Base-by-base conservation (phyloP, 2,888 invertebrate genomes). In the Sinotaia quadrata region DNA sequence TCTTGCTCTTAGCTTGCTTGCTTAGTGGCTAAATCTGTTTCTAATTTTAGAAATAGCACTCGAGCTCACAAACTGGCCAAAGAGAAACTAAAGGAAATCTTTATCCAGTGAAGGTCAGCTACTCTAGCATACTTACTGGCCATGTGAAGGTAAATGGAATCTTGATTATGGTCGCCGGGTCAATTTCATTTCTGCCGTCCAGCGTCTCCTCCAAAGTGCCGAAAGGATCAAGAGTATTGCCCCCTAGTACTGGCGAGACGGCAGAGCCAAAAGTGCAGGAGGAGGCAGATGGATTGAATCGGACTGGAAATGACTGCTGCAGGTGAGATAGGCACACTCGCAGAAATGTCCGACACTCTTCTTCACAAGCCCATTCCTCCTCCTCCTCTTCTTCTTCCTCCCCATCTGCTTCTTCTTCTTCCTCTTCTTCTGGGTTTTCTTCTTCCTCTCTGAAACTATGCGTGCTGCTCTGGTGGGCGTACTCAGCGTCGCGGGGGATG, bases 211-310 rank as follows among this genome's bases (percentile, higher is more conserved):
- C 44, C 65, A 54, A 65, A 31, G 65, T 65, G 33, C 65, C 65
- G 33, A 65, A 65, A 2, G 65, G 65, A 27, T 65, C 65, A 61
- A 81, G 75, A n/a, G 68, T 75, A 74, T 82, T 86, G 24, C 77
- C 74, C 2, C 83, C 82, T 82, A 96, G 90, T 79, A 95, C 93
- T 69, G 95, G 94, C 78, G 96, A 96, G 77, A 94, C 92, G 82
- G 94, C 93, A 90, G 95, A 94, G 84, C 97, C 97, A 89, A 95
- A 97, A 67, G 96, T 96, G 90, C 97, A 97, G 79, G 94, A 93
- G 2, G 76, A 76, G 21, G 54, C 57, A 27, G 24, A 2, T 7
- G 3, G 31, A 0, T 12, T 37, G 15, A 15, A 2, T 1, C 33
- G n/a, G 12, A 71, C 57, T 12, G 77, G 94, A 90, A 96, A 95